Percentiles rank a stretch among this genome's conserved stretches.
Conservation (phyloP, 2,113 vertebrate genomes). For the Trichechus manatus region DNA sequence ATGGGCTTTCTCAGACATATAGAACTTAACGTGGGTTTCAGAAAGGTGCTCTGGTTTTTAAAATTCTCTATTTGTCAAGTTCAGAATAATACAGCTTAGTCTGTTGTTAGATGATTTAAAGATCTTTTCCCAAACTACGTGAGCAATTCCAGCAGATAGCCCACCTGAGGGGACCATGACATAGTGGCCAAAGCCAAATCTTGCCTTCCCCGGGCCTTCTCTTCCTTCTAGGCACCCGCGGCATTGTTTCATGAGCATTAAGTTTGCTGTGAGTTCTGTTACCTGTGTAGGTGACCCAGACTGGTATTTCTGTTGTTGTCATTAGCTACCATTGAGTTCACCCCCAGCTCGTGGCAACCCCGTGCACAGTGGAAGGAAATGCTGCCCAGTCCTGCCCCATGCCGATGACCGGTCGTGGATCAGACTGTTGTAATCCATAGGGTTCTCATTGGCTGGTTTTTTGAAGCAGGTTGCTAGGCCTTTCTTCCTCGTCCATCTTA, state of each 20-base stretch:
- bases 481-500: neutral
- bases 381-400: neutral
- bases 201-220: neutral
- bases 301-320: neutral
- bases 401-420: neutral
- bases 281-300: neutral
- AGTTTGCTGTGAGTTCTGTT: neutral
- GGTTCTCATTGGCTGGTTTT: neutral
- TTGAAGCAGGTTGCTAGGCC: neutral
- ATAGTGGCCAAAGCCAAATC: accelerated
- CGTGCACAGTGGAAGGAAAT: neutral
- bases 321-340: neutral
- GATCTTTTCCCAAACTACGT: neutral
- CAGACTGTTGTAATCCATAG: neutral
- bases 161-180: neutral
- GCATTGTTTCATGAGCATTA: neutral
- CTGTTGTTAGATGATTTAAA: conserved; percentile 12
- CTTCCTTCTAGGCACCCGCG: neutral
- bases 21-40: neutral
- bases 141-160: neutral
- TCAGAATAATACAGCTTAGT: neutral
- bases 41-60: neutral
- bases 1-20: neutral
- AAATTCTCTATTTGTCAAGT: neutral
- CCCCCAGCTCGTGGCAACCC: neutral